phyloP scores from a whole-genome alignment of 2,888 invertebrate genomes.

The Linnaemya vulpina region DNA sequence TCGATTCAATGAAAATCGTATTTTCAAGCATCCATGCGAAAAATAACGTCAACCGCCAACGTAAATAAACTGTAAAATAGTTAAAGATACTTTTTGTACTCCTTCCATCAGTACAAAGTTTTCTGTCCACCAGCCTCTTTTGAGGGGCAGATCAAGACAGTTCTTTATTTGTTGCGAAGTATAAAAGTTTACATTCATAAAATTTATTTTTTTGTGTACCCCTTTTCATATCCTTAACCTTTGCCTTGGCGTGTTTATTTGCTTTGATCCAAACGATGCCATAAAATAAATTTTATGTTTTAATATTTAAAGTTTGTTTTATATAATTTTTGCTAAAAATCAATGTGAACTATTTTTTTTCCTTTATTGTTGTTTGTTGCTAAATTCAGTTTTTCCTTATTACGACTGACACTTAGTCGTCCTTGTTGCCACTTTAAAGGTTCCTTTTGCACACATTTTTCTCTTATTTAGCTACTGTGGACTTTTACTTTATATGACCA shows the following conservation, averaged over 20 bases:
- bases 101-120: no score
- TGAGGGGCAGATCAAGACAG: no score
- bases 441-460: conserved; percentile 8
- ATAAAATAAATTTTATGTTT: background rate
- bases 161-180: no score
- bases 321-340: conserved; percentile 12
- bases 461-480: conserved; percentile 4
- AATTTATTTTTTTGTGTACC: no score
- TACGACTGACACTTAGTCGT: background rate
- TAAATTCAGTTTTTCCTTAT: conserved; percentile 13
- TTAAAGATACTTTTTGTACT: no score
- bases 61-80: no score
- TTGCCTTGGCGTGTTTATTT: background rate
- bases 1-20: no score
- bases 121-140: no score
- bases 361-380: conserved; percentile 6
- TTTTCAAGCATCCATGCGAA: no score
- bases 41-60: no score
- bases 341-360: background rate
- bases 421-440: conserved; percentile 18
- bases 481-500: conserved; percentile 43
- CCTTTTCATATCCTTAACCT: conserved; percentile 41
- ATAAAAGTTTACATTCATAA: no score
- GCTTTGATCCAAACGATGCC: background rate
- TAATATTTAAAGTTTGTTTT: background rate